Conservation (phyloP, 2,888 invertebrate genomes). For the Bruchidius siliquastri region DNA sequence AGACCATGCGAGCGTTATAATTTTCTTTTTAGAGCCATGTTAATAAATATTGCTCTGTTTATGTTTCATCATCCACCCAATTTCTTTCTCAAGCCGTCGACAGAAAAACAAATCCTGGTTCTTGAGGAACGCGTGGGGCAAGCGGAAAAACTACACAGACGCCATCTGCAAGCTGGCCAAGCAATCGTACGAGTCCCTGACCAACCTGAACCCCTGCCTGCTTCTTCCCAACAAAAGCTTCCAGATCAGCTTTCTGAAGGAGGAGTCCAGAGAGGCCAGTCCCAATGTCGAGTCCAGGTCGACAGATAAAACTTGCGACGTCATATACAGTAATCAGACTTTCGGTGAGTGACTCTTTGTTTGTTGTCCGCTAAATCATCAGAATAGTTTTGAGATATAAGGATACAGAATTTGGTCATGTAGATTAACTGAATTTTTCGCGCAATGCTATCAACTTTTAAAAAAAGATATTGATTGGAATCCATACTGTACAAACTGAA, state of each 20-base stretch:
- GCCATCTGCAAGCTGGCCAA: slow-evolving; percentile 23
- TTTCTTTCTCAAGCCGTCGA: slow-evolving; percentile 10
- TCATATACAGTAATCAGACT: slow-evolving; percentile 33
- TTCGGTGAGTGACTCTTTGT: slow-evolving; percentile 44
- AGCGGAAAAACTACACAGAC: slow-evolving; percentile 23
- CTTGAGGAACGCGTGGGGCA: slow-evolving; percentile 22
- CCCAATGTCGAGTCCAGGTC: neutral
- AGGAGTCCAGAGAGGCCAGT: neutral
- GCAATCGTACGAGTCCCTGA: slow-evolving; percentile 20
- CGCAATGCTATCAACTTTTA: too few relatives aligned
- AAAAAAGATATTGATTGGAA: too few relatives aligned
- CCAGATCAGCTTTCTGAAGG: slow-evolving; percentile 17
- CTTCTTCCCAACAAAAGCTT: slow-evolving; percentile 16
- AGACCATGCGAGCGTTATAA: too few relatives aligned
- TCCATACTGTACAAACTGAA: too few relatives aligned
- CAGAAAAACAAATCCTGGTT: slow-evolving; percentile 25
- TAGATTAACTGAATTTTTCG: too few relatives aligned
- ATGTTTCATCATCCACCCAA: too few relatives aligned
- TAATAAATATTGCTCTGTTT: too few relatives aligned
- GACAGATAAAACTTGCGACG: slow-evolving; percentile 4
- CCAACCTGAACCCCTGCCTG: slow-evolving; percentile 16
- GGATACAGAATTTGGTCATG: too few relatives aligned
- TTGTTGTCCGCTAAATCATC: too few relatives aligned
- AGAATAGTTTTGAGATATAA: too few relatives aligned
- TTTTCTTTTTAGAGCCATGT: too few relatives aligned